Conservation (phyloP, 2,888 invertebrate genomes). For the Hyppa rectilinea region DNA sequence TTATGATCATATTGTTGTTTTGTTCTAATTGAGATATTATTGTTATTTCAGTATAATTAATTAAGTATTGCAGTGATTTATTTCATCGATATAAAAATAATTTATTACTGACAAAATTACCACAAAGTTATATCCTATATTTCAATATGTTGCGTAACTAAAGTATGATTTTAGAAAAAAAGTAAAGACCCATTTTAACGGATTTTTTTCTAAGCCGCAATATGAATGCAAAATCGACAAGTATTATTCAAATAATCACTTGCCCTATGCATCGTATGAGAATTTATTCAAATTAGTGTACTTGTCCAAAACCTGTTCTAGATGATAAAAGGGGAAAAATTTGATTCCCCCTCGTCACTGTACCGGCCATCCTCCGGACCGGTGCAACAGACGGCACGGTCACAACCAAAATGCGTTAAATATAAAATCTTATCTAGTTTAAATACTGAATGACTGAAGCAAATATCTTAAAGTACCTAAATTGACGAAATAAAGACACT, state of each 20-base stretch:
- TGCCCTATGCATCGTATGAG: constrained; percentile 70
- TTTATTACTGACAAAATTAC: neutral
- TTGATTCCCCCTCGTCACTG: constrained; percentile 62
- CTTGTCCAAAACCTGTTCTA: constrained; percentile 83
- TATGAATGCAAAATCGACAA: constrained; percentile 63
- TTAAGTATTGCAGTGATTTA: constrained; percentile 16
- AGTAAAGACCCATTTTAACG: constrained; percentile 69
- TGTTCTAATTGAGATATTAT: too few species aligned
- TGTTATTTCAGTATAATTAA: too few species aligned
- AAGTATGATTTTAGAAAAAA: too few species aligned
- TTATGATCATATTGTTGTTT: too few species aligned
- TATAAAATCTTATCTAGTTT: neutral
- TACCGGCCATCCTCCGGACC: constrained; percentile 66
- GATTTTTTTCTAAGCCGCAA: constrained; percentile 61
- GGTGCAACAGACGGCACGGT: constrained; percentile 60
- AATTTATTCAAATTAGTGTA: constrained; percentile 87
- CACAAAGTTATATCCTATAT: neutral
- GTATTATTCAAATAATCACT: constrained; percentile 69
- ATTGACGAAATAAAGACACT: neutral
- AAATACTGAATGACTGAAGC: too few species aligned
- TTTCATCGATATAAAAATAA: neutral
- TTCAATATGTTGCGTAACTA: constrained; percentile 3
- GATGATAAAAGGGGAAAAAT: constrained; percentile 72
- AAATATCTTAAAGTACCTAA: neutral
- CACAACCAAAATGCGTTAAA: constrained; percentile 12